Evolutionary conservation across 2,888 invertebrate genomes (phyloP), one percentile per base, ranked within the genome.

Genomic region (Sarcophaga variegata): DNA sequence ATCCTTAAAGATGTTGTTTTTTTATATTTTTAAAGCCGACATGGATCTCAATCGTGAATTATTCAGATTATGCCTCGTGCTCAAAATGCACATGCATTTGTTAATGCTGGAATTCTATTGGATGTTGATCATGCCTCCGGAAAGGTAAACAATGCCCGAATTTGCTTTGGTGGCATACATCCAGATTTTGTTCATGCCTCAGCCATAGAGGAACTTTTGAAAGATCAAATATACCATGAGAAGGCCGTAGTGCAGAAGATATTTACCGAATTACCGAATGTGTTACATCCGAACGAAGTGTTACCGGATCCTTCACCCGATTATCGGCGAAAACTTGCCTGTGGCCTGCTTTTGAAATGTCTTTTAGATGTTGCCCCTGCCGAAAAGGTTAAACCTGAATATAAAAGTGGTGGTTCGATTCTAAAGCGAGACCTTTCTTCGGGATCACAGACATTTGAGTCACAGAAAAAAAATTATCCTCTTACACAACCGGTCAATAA

Each of bases 291-390:
- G 0, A 95, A 95, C 75, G 94, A 94, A 10, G 92, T 94, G n/a
- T 94, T 95, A 0, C 96, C 96, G 0, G 96, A 96, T 90, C 95
- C 96, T 0, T 95, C 95, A 0, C 95, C 96, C 0, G 94, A 94
- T 66, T 97, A 96, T 90, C 95, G 97, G 54, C 96, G 95, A 90
- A 94, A 94, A 12, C 93, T 97, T 3, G 96, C 97, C 0, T 94
- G 96, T 82, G 95, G 96, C n/a, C 93, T 97, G 20, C 96, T 97
- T 90, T 97, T 97, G 92, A 97, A 97, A 95, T 95, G 94, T 87
- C 90, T 96, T 54, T 90, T 96, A 45, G 94, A 93, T 72, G 91
- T 95, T 22, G 94, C 95, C 59, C 95, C 96, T 0, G 90, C 91
- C 3, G 93, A 94, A 4, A 94, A 93, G 89, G 89, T 95, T 0